Base-by-base conservation (phyloP, 2,113 vertebrate species). In the Chaetura pelagica region DNA sequence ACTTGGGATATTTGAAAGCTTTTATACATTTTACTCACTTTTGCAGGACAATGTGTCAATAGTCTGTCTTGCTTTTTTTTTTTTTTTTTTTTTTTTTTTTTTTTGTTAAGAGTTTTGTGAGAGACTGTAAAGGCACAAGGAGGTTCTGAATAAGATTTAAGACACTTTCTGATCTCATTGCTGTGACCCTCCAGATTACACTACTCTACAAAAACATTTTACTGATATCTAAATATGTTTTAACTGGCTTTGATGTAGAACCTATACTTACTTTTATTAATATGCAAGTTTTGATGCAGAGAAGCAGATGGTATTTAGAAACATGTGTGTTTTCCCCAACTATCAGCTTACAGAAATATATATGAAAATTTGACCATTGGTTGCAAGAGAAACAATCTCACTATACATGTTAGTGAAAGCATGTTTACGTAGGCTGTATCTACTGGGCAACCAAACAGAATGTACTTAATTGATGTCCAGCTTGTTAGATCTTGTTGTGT, bases 321-420 rank as follows among this genome's bases (percentile, higher is more conserved):
- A 72, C 11, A 17, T 9, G 12, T 0, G 0, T 6, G 0, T 6
- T 2, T 24, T 12, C 29, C 27, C 7, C 13, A 64, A 1, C 21
- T 13, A 72, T 20, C 27, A 48, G 7, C 14, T 80, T 90, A 42
- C 7, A 54, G 15, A 87, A 94, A 87, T 67, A 34, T 21, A 21
- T 51, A 67, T 76, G 2, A 12, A 35, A 54, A 55, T 10, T 19
- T 52, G 10, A 8, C 7, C 68, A 1, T 26, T 71, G 18, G 5
- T 68, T 76, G 34, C 9, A 74, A 72, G 23, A 75, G 21, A 83
- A 94, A 49, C 3, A 30, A 12, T 38, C 20, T 58, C 72, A 26
- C 1, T 40, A 29, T 46, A n/a, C 11, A 64, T 48, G 15, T 61
- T 72, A 62, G 24, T 90, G 32, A 81, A 92, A 77, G 58, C 5